These are phyloP conservation scores for Argyrosomus japonicus DNA, from an alignment of 2,113 vertebrate species.

Conservation along the genomic window DNA sequence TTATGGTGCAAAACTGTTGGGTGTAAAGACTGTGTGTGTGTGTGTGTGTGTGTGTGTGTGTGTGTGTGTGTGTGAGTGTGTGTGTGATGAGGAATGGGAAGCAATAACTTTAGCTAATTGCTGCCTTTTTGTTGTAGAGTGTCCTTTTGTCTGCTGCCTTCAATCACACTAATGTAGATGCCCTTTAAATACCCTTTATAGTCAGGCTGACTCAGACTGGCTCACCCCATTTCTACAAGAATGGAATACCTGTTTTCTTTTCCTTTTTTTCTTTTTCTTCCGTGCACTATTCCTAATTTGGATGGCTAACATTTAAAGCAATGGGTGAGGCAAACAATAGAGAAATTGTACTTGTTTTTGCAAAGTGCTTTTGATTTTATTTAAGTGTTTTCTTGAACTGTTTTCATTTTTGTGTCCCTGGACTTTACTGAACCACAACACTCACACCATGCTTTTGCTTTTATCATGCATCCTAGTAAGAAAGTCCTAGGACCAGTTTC, in stretches of 20 bases:
- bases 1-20: slow-evolving; percentile 2
- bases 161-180: slow-evolving; percentile 66
- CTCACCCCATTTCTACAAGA: slow-evolving; percentile 14
- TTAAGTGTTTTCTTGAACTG: background rate
- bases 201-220: slow-evolving; percentile 24
- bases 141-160: slow-evolving; percentile 60
- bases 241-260: background rate
- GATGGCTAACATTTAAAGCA: slow-evolving; percentile 25
- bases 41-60: slow-evolving; percentile 6
- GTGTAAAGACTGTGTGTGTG: background rate
- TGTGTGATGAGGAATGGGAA: slow-evolving; percentile 28
- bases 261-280: background rate
- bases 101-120: slow-evolving; percentile 67
- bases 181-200: slow-evolving; percentile 73
- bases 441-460: background rate
- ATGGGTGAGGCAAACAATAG: background rate
- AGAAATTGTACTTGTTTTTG: slow-evolving; percentile 5
- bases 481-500: background rate
- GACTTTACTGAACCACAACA: background rate
- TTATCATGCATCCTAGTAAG: background rate
- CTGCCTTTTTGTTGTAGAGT: slow-evolving; percentile 59
- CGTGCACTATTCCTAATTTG: slow-evolving; percentile 14
- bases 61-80: background rate
- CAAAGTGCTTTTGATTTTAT: background rate
- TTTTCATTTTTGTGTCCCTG: background rate